Conservation (phyloP, 64 coral and sea anemone species). For the Porites australiensis region DNA sequence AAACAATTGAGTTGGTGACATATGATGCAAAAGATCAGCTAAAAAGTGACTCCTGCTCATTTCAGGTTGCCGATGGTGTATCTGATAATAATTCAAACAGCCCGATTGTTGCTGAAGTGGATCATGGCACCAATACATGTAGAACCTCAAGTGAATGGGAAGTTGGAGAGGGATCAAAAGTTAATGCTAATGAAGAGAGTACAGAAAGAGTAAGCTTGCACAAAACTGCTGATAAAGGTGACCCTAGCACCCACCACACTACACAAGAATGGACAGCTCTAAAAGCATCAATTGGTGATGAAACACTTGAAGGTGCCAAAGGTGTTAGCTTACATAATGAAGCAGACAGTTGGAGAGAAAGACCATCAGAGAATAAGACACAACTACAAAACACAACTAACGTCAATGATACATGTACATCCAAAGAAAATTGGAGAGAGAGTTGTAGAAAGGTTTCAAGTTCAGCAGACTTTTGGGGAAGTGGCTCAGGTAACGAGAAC, state of each 20-base stretch:
- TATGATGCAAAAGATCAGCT: background rate
- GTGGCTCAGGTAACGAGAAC: background rate
- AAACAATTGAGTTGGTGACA: background rate
- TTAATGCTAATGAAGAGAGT: too few species aligned
- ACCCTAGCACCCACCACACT: background rate
- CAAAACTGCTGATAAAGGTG: background rate
- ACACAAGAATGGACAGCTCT: background rate
- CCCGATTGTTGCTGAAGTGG: background rate
- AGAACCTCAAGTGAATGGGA: too few species aligned
- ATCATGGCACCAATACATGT: background rate
- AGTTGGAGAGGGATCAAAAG: too few species aligned
- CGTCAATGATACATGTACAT: background rate
- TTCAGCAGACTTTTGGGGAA: background rate
- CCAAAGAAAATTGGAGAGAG: conserved; percentile 11
- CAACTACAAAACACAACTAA: background rate
- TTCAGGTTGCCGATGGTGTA: too few species aligned
- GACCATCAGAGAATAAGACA: background rate
- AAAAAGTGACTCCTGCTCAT: background rate
- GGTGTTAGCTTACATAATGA: background rate
- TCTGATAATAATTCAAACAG: background rate
- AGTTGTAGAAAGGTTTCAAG: background rate
- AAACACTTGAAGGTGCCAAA: background rate
- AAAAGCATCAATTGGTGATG: background rate
- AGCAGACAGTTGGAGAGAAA: background rate
- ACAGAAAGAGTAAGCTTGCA: too few species aligned